Percentiles rank a stretch among this genome's conserved stretches.
Conservation (phyloP, 2,797 vertebrate genomes). For the Tangara arthus region DNA sequence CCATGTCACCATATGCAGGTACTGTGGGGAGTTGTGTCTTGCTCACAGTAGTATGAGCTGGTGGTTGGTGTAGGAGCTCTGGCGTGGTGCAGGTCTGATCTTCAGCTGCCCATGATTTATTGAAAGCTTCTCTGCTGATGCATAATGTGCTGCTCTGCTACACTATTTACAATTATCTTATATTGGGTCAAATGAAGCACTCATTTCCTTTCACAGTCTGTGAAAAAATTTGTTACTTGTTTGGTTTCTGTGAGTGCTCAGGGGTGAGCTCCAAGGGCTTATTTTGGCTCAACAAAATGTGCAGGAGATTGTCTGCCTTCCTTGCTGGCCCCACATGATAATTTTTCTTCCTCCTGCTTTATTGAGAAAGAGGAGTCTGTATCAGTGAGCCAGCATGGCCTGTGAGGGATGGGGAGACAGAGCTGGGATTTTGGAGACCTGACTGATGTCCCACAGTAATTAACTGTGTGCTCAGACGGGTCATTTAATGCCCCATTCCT, state of each 20-base stretch:
- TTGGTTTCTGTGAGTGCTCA: not conserved
- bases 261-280: not conserved
- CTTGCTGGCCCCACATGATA: not conserved
- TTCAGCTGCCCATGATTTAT: not conserved
- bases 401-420: not conserved
- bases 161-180: not conserved
- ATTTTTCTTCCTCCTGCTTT: not conserved
- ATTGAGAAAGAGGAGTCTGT: not conserved
- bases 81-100: not conserved
- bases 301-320: not conserved
- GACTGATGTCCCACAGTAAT: not conserved
- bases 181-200: not conserved
- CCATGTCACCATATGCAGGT: not conserved
- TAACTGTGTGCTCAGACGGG: not conserved
- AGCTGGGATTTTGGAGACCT: not conserved
- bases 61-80: not conserved
- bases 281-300: not conserved
- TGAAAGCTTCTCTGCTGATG: not conserved
- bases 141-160: accelerated
- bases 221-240: not conserved
- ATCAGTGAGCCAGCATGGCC: not conserved
- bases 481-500: not conserved
- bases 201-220: not conserved
- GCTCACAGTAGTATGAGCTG: not conserved
- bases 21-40: accelerated